Conservation (phyloP, 2,888 invertebrate genomes). For the Sphaerophoria taeniata region DNA sequence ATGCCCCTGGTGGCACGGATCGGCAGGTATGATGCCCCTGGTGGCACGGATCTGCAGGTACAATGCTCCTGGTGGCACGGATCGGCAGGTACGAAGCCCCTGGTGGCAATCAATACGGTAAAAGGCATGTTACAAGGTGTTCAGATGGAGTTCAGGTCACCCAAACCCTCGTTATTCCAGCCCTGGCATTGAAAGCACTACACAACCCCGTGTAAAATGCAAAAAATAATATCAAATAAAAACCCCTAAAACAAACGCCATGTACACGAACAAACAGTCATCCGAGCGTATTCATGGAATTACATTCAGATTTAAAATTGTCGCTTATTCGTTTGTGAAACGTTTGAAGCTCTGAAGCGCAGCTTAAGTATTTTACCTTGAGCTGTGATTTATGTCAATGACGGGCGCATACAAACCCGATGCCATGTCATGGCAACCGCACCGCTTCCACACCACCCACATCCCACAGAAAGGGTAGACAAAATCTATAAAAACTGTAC, state of each 20-base stretch:
- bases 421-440: constrained; percentile 58
- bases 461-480: constrained; percentile 8
- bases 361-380: constrained; percentile 65
- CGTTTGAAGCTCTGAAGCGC: constrained; percentile 57
- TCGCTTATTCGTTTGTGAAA: constrained; percentile 64
- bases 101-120: no score
- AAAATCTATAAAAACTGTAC: constrained; percentile 1
- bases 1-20: no score
- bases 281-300: constrained; percentile 49
- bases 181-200: constrained; percentile 10
- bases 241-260: constrained; percentile 41
- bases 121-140: not conserved
- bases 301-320: constrained; percentile 66
- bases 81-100: no score
- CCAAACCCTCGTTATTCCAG: not conserved
- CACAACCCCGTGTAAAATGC: constrained; percentile 48
- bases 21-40: no score
- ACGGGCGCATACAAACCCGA: constrained; percentile 41
- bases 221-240: constrained; percentile 41
- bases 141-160: not conserved
- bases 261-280: constrained; percentile 28
- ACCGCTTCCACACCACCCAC: not conserved
- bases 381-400: constrained; percentile 69
- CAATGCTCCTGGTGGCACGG: no score
- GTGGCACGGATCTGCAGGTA: no score